Evolutionary conservation across 2,797 vertebrate species (phyloP).

Genomic region (Hemibagrus guttatus): DNA sequence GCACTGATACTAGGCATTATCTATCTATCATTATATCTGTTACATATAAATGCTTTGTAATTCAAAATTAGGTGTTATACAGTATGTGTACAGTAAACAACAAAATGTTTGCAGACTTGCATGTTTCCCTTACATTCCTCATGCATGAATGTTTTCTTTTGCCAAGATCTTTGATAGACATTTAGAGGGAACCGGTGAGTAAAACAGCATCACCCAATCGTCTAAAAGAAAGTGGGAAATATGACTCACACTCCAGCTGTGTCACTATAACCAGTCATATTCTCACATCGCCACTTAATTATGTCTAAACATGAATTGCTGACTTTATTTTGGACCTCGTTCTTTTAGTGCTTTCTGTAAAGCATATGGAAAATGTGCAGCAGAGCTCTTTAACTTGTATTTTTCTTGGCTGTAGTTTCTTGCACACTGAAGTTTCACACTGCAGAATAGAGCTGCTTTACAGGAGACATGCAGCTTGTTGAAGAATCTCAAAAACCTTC

Average conservation of each 20-base stretch:
- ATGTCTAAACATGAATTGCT: slow-evolving; percentile 10
- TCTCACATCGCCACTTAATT: slow-evolving; percentile 7
- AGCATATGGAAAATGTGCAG: background rate
- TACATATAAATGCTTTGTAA: background rate
- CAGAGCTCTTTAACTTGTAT: background rate
- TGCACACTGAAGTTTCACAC: background rate
- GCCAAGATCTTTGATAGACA: background rate
- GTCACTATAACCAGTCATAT: slow-evolving; percentile 5
- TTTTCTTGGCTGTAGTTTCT: background rate
- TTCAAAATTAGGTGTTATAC: background rate
- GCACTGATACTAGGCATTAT: background rate
- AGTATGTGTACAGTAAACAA: background rate
- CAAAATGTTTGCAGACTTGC: background rate
- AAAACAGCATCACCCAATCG: background rate
- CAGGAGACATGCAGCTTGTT: background rate
- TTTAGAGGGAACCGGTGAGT: background rate
- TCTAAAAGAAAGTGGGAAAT: slow-evolving; percentile 14
- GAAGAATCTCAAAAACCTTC: background rate
- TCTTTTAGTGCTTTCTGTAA: background rate
- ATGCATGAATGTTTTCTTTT: background rate
- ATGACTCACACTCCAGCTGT: slow-evolving; percentile 24
- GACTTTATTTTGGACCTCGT: background rate
- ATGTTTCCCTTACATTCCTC: background rate
- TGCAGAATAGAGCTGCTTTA: background rate
- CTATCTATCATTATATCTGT: background rate